These are phyloP conservation scores for Lithosia quadra DNA, from an alignment of 2,888 invertebrate species.

Conservation along the genomic window DNA sequence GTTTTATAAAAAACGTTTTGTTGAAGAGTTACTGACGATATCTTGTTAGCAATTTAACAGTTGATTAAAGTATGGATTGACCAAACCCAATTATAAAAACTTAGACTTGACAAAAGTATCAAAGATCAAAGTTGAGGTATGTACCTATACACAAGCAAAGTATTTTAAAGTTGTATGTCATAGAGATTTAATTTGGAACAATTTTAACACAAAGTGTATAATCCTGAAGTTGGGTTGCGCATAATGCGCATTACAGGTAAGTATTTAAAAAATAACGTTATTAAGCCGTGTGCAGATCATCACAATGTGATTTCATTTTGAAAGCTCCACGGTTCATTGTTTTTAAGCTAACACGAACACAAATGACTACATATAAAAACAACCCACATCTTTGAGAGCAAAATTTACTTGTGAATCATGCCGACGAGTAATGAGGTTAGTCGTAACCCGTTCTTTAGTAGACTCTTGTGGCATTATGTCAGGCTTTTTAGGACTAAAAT, in stretches of 20 bases:
- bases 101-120: neutral
- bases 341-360: neutral
- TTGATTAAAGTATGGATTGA: neutral
- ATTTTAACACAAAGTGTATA: too few relatives aligned
- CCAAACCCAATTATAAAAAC: too few relatives aligned
- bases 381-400: neutral
- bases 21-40: neutral
- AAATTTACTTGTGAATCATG: constrained; percentile 2
- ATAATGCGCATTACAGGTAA: too few relatives aligned
- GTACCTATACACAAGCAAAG: too few relatives aligned
- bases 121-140: neutral
- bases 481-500: neutral
- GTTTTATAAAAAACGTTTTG: neutral
- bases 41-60: neutral
- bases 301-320: neutral
- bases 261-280: neutral
- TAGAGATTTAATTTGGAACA: too few relatives aligned
- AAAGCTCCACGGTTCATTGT: neutral
- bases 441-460: constrained; percentile 2
- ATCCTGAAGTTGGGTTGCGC: too few relatives aligned
- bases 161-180: too few relatives aligned
- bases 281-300: too few relatives aligned
- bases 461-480: neutral
- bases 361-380: neutral
- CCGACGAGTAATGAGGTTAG: neutral